Evolutionary conservation across 1,140 invertebrate genomes (phyloP).

Genomic region (Triops cancriformis): DNA sequence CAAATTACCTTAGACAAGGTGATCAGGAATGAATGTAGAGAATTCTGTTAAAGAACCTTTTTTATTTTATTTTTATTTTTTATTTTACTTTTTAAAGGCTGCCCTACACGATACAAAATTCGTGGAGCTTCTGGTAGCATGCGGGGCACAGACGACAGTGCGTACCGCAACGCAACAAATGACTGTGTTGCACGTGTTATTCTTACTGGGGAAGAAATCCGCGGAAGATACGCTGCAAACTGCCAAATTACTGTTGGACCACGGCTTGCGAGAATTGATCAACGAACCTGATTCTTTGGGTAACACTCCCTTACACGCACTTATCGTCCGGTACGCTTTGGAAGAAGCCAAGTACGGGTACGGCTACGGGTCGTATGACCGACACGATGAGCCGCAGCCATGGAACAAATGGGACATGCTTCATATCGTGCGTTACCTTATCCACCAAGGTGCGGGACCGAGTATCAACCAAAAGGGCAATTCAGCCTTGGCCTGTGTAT

Average conservation of each 20-base stretch:
- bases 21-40: too few relatives aligned
- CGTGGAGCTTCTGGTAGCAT: constrained; percentile 52
- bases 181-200: constrained; percentile 58
- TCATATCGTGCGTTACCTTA: constrained; percentile 48
- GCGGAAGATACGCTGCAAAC: constrained; percentile 59
- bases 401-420: constrained; percentile 66
- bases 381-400: constrained; percentile 35
- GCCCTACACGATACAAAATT: constrained; percentile 57
- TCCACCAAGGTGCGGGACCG: constrained; percentile 49
- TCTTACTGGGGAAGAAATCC: constrained; percentile 51
- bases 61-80: too few relatives aligned
- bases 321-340: constrained; percentile 60
- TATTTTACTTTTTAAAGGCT: constrained; percentile 33
- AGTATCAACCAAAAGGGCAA: constrained; percentile 62
- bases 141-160: constrained; percentile 56
- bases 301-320: constrained; percentile 51
- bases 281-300: constrained; percentile 59
- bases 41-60: too few relatives aligned
- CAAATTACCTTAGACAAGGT: too few relatives aligned
- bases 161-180: constrained; percentile 62
- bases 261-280: constrained; percentile 53
- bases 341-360: constrained; percentile 61
- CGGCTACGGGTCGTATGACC: constrained; percentile 34
- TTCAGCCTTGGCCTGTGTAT: constrained; percentile 58
- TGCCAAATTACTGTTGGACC: constrained; percentile 53